Conservation (phyloP, 2,113 vertebrate species). For the Macaca mulatta region DNA sequence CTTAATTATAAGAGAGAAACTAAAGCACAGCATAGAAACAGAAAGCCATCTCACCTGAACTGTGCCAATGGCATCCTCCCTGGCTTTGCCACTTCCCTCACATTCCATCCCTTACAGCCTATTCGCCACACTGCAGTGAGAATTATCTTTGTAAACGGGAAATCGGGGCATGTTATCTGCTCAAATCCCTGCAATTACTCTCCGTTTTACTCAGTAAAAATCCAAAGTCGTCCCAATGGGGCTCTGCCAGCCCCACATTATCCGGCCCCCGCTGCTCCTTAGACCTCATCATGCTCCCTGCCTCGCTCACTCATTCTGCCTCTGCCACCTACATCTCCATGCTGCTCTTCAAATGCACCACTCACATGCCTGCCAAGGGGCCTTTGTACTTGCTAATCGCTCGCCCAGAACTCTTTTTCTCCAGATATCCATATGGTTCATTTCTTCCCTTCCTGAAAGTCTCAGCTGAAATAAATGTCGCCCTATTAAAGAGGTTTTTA, state of each 20-base stretch:
- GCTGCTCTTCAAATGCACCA: neutral
- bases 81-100: neutral
- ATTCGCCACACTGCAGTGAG: neutral
- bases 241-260: neutral
- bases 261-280: neutral
- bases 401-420: neutral
- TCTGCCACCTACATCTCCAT: neutral
- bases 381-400: neutral
- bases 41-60: neutral
- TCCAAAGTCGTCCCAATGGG: neutral
- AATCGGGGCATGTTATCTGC: neutral
- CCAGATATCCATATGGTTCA: neutral
- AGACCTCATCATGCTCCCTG: neutral
- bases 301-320: neutral
- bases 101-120: too few relatives aligned
- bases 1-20: neutral
- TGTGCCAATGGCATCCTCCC: neutral
- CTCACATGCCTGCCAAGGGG: neutral
- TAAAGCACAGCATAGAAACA: neutral
- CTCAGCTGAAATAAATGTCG: neutral
- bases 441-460: neutral
- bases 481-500: neutral
- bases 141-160: neutral
- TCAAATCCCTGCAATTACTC: neutral
- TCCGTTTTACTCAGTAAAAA: neutral